A percentile compares a stretch with the other conserved stretches of the same genome.
Conservation (phyloP, 2,888 invertebrate genomes). For the Lepidonotus clava region DNA sequence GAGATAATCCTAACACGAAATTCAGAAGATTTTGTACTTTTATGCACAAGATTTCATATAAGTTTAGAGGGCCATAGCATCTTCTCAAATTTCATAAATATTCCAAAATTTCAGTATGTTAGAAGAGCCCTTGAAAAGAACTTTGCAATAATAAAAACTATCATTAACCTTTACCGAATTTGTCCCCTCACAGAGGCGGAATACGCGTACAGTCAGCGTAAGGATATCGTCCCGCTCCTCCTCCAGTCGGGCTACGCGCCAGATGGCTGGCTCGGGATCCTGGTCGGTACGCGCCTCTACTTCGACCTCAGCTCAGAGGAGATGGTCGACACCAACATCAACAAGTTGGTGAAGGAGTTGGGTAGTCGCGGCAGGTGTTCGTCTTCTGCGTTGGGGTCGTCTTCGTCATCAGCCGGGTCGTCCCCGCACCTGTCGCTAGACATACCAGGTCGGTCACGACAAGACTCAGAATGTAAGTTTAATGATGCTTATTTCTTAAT, state of each 20-base stretch:
- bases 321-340: constrained; percentile 68
- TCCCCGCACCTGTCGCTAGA: constrained; percentile 15
- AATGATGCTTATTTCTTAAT: too few species aligned
- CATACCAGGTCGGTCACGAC: not conserved
- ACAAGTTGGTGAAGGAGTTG: constrained; percentile 72
- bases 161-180: not conserved
- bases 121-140: too few species aligned
- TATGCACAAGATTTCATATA: too few species aligned
- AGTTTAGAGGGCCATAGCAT: too few species aligned
- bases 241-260: constrained; percentile 75
- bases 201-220: constrained; percentile 76
- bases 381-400: not conserved
- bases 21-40: too few species aligned
- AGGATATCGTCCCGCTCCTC: constrained; percentile 77
- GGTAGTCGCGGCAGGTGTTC: constrained; percentile 69
- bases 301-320: constrained; percentile 74
- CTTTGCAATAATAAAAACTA: not conserved
- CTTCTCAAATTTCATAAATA: too few species aligned
- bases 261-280: constrained; percentile 79
- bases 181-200: constrained; percentile 75
- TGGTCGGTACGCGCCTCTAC: constrained; percentile 77
- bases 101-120: too few species aligned
- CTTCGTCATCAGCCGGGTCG: not conserved
- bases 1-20: too few species aligned
- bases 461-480: constrained; percentile 23